Evolutionary conservation across 2,113 vertebrate species (phyloP).

Genomic region (Phalacrocorax pelagicus): DNA sequence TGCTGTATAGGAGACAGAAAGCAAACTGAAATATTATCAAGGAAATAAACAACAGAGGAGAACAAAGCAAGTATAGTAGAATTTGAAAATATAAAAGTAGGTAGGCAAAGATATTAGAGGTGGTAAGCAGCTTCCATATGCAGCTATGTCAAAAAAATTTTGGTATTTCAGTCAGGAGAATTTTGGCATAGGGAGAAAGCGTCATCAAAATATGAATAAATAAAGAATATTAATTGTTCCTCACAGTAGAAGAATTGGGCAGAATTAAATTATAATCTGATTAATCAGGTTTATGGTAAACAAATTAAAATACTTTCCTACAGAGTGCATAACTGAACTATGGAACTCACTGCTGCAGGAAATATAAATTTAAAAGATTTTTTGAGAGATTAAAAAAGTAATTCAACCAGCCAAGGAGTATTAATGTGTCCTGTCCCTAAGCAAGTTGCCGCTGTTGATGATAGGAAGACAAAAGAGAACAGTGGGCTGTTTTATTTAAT

Average conservation of each 20-base stretch:
- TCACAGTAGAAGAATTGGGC: background rate
- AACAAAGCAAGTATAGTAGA: background rate
- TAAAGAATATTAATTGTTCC: background rate
- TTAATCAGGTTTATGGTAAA: background rate
- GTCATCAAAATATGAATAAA: background rate
- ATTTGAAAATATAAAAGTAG: background rate
- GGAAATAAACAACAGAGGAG: background rate
- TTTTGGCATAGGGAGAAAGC: background rate
- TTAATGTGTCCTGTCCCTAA: background rate
- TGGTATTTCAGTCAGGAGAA: background rate
- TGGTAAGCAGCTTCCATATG: background rate
- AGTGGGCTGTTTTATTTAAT: background rate
- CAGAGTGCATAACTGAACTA: background rate
- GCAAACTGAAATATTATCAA: background rate
- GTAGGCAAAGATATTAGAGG: background rate
- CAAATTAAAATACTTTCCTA: background rate
- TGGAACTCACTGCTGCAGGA: background rate
- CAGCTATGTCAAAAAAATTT: background rate
- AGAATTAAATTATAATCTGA: background rate
- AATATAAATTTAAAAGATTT: accelerated
- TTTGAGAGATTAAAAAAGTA: background rate
- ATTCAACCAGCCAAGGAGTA: background rate
- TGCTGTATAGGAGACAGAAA: background rate
- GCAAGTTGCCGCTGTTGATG: background rate
- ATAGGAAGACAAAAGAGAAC: background rate